Evolutionary conservation across 2,888 invertebrate species (phyloP).

Genomic region (Cantharis nigra): DNA sequence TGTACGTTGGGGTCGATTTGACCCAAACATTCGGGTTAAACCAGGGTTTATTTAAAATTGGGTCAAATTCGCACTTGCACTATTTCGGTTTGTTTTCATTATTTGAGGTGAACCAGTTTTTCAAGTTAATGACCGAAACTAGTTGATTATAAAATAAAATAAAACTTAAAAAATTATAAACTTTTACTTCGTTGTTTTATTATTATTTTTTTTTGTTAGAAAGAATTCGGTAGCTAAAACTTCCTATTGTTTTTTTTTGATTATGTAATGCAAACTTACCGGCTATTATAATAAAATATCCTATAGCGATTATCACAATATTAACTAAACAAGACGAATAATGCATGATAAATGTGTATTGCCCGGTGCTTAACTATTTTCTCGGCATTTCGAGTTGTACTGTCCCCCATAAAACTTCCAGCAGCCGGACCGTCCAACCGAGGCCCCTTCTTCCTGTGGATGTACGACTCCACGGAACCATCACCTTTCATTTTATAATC

Average conservation of each 20-base stretch:
- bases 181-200: constrained; percentile 20
- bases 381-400: constrained; percentile 44
- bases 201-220: neutral
- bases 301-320: constrained; percentile 50
- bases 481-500: neutral
- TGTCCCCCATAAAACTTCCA: constrained; percentile 26
- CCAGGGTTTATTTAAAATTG: neutral
- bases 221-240: neutral
- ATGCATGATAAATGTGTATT: constrained; percentile 28
- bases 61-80: neutral
- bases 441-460: constrained; percentile 30
- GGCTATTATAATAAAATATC: constrained; percentile 49
- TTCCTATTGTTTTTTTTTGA: neutral
- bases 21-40: neutral
- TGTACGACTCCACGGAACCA: neutral
- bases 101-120: neutral
- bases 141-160: neutral
- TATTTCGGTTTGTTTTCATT: neutral
- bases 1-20: neutral
- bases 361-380: constrained; percentile 34
- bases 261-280: constrained; percentile 42
- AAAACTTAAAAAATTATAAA: constrained; percentile 9
- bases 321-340: constrained; percentile 41
- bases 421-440: constrained; percentile 27
- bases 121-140: constrained; percentile 5